Evolutionary conservation across 2,113 vertebrate species (phyloP).

Genomic region (Thalassoma bifasciatum): DNA sequence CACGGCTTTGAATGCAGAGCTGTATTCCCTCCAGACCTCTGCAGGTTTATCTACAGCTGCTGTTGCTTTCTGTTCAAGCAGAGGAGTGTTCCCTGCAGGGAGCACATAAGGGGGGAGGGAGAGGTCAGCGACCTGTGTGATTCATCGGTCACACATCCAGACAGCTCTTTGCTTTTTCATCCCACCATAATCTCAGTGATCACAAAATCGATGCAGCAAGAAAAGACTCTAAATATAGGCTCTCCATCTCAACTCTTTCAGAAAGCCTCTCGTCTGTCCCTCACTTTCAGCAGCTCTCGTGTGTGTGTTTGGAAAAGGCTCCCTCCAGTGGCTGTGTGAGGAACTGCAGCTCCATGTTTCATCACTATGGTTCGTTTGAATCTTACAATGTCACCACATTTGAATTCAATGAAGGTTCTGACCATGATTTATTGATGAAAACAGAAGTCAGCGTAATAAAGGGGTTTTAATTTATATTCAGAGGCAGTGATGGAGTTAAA

Average conservation of each 20-base stretch:
- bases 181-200: neutral
- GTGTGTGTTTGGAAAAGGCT: neutral
- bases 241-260: constrained; percentile 1
- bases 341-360: neutral
- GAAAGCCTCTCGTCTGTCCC: constrained; percentile 7
- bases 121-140: neutral
- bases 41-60: constrained; percentile 5
- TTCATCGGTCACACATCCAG: neutral
- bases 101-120: neutral
- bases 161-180: neutral
- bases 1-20: neutral
- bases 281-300: neutral
- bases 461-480: too few relatives aligned
- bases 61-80: neutral
- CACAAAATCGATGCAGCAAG: constrained; percentile 1
- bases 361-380: neutral
- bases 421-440: neutral
- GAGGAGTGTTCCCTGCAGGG: neutral
- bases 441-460: too few relatives aligned
- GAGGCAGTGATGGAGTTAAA: too few relatives aligned
- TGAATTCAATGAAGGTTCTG: neutral
- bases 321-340: constrained; percentile 9
- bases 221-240: constrained; percentile 17
- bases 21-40: neutral
- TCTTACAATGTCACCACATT: neutral